phyloP scores from a whole-genome alignment of 2,113 vertebrate genomes.

The Piaya cayana region DNA sequence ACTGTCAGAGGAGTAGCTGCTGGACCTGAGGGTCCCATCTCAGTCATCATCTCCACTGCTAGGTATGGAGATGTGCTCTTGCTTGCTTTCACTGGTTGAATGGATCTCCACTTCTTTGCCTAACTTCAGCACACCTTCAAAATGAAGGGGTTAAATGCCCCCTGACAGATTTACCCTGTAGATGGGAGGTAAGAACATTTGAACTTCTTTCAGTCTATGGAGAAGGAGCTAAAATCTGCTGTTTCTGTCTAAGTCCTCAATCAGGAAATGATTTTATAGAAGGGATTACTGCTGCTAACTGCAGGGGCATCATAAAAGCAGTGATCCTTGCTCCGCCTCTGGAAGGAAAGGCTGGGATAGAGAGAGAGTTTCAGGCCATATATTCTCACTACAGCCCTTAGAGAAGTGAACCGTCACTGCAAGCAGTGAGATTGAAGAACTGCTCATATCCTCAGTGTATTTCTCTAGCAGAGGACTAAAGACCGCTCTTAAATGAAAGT shows the following conservation, averaged over 20 bases:
- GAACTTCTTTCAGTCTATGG: background rate
- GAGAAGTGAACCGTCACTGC: background rate
- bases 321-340: constrained; percentile 10
- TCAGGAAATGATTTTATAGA: constrained; percentile 23
- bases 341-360: background rate
- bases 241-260: constrained; percentile 4
- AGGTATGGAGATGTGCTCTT: background rate
- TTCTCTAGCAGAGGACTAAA: background rate
- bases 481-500: background rate
- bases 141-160: background rate
- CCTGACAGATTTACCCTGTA: background rate
- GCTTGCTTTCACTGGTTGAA: background rate
- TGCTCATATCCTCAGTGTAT: background rate
- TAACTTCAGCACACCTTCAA: background rate
- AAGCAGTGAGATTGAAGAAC: background rate
- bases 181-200: background rate
- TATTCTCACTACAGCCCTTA: background rate
- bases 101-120: background rate
- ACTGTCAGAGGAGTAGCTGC: background rate
- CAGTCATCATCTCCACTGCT: background rate
- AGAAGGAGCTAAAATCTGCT: background rate
- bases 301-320: constrained; percentile 23
- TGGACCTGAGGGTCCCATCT: accelerated
- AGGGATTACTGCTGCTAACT: constrained; percentile 38
- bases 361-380: background rate